phyloP scores from a whole-genome alignment of 2,113 vertebrate species.

The Carassius auratus region DNA sequence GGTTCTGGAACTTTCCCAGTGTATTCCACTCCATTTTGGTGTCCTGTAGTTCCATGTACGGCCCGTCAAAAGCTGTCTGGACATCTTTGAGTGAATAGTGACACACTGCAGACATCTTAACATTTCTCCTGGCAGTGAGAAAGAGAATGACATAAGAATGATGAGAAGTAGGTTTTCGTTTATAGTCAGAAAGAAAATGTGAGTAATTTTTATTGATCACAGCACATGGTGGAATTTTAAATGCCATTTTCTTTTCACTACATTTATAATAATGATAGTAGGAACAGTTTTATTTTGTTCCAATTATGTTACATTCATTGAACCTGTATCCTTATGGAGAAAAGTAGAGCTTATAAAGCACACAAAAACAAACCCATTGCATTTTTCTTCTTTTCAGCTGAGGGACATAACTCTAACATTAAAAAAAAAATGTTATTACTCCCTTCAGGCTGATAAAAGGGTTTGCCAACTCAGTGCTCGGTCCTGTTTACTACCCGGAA shows the following conservation, averaged over 20 bases:
- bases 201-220: neutral
- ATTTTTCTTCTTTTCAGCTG: too few relatives aligned
- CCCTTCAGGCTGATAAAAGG: neutral
- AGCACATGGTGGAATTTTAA: neutral
- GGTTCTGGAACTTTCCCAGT: conserved; percentile 87
- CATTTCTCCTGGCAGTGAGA: conserved; percentile 84
- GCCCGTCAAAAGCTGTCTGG: conserved; percentile 86
- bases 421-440: neutral
- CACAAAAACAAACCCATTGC: neutral
- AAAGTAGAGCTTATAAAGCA: neutral
- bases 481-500: conserved; percentile 15
- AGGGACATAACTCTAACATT: neutral
- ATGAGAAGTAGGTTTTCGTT: neutral
- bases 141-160: neutral
- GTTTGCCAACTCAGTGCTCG: neutral
- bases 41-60: conserved; percentile 94
- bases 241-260: neutral
- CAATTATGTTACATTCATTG: neutral
- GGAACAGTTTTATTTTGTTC: too few relatives aligned
- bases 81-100: conserved; percentile 85
- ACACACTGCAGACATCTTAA: conserved; percentile 92
- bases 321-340: neutral
- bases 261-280: neutral
- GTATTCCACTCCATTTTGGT: conserved; percentile 89
- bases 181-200: too few relatives aligned